Evolutionary conservation across 1,140 invertebrate species (phyloP).

Genomic region (Forficula auricularia): DNA sequence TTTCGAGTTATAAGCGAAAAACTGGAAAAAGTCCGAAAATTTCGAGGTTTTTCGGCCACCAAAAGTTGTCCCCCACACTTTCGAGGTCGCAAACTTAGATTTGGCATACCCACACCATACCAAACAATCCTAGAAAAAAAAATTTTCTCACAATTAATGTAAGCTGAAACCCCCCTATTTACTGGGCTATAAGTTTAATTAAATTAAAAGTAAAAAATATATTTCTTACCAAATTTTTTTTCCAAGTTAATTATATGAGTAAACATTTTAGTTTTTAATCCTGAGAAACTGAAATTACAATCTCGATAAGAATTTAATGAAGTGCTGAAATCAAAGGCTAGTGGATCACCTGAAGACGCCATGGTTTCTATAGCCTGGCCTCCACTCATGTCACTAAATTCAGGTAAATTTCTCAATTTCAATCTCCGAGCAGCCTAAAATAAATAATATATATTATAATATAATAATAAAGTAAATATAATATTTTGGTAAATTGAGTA

Average conservation of each 20-base stretch:
- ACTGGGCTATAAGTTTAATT: neutral
- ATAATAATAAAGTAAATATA: too few species aligned
- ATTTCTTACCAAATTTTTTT: conserved; percentile 29
- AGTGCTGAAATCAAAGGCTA: conserved; percentile 44
- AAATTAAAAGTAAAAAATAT: neutral
- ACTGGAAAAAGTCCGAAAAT: too few species aligned
- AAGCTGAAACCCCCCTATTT: too few species aligned
- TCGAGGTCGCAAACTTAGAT: too few species aligned
- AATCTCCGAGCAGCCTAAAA: conserved; percentile 59
- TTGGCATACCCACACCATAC: too few species aligned
- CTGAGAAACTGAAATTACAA: conserved; percentile 76
- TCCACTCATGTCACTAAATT: conserved; percentile 54
- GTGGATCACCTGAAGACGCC: conserved; percentile 48
- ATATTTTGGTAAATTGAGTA: too few species aligned
- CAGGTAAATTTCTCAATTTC: conserved; percentile 61
- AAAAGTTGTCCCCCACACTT: too few species aligned
- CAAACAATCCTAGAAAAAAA: too few species aligned
- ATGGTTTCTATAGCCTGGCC: conserved; percentile 71
- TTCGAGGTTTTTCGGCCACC: too few species aligned
- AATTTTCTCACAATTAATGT: too few species aligned
- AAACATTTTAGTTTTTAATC: conserved; percentile 40
- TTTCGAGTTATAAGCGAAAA: too few species aligned
- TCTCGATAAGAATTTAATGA: conserved; percentile 39
- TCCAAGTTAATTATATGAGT: conserved; percentile 39
- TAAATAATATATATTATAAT: too few species aligned